Percentiles rank a stretch among this genome's conserved stretches.
Conservation (phyloP, 2,888 invertebrate species). For the Bimastos eiseni region DNA sequence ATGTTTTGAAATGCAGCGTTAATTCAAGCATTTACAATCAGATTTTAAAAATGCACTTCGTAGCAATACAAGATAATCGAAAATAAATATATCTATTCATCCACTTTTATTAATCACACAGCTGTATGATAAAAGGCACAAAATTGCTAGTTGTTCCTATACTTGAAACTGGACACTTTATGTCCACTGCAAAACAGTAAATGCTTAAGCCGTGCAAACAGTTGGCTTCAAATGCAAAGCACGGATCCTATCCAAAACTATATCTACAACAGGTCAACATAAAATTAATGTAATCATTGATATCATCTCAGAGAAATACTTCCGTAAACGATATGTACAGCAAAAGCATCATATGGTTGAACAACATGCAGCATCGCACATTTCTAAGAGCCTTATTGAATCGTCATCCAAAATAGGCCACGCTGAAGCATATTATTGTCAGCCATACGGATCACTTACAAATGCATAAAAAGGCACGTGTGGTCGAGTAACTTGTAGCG, state of each 20-base stretch:
- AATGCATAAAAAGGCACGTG: not conserved
- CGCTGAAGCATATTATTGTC: not conserved
- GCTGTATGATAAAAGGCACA: not conserved
- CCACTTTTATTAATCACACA: not conserved
- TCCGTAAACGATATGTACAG: too few relatives aligned
- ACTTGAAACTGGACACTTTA: not conserved
- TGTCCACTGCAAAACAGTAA: not conserved
- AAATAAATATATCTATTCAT: not conserved
- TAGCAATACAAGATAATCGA: not conserved
- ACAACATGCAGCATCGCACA: not conserved
- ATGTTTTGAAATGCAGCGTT: not conserved
- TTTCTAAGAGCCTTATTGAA: not conserved
- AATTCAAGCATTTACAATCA: not conserved
- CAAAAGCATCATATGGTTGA: too few relatives aligned
- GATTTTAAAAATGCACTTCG: not conserved
- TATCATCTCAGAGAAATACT: not conserved
- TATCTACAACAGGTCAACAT: not conserved
- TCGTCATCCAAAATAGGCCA: not conserved
- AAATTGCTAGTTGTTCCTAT: not conserved
- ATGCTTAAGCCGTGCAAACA: not conserved
- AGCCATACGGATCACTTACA: not conserved
- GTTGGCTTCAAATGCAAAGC: not conserved
- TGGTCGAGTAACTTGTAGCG: not conserved
- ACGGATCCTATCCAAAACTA: too few relatives aligned
- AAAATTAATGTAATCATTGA: not conserved